Evolutionary conservation across 2,888 invertebrate genomes (phyloP).

Genomic region (Beris chalybata): DNA sequence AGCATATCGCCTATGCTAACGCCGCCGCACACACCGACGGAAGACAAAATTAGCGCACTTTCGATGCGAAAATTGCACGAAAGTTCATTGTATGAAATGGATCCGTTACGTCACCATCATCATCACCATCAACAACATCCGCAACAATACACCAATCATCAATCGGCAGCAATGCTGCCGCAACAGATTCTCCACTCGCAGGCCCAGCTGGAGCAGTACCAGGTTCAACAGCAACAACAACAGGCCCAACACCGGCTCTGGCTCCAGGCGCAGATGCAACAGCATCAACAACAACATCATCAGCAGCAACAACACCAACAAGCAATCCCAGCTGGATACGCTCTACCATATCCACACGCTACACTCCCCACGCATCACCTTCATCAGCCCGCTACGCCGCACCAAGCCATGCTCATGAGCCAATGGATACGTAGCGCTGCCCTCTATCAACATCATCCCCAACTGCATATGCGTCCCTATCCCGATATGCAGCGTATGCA

Average conservation of each 20-base stretch:
- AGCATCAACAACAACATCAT: slow-evolving; percentile 45
- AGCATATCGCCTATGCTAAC: slow-evolving; percentile 64
- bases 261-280: slow-evolving; percentile 42
- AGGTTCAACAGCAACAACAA: slow-evolving; percentile 49
- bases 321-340: slow-evolving; percentile 36
- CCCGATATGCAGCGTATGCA: slow-evolving; percentile 59
- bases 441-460: slow-evolving; percentile 62
- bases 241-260: slow-evolving; percentile 42
- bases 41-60: slow-evolving; percentile 46
- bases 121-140: slow-evolving; percentile 42
- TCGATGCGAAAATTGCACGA: slow-evolving; percentile 27
- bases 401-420: slow-evolving; percentile 66
- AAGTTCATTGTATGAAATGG: slow-evolving; percentile 40
- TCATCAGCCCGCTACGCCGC: slow-evolving; percentile 56
- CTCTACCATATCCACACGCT: slow-evolving; percentile 42
- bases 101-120: slow-evolving; percentile 47
- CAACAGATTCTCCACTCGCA: slow-evolving; percentile 58
- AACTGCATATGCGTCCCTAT: slow-evolving; percentile 54
- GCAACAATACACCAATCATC: slow-evolving; percentile 37
- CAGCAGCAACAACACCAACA: slow-evolving; percentile 43
- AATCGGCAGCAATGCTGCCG: slow-evolving; percentile 50
- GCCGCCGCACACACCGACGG: slow-evolving; percentile 75
- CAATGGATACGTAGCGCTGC: slow-evolving; percentile 76
- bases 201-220: slow-evolving; percentile 55
- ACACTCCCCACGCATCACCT: slow-evolving; percentile 57